Evolutionary conservation across 2,888 invertebrate genomes (phyloP).

Genomic region (Meliscaeva auricollis): DNA sequence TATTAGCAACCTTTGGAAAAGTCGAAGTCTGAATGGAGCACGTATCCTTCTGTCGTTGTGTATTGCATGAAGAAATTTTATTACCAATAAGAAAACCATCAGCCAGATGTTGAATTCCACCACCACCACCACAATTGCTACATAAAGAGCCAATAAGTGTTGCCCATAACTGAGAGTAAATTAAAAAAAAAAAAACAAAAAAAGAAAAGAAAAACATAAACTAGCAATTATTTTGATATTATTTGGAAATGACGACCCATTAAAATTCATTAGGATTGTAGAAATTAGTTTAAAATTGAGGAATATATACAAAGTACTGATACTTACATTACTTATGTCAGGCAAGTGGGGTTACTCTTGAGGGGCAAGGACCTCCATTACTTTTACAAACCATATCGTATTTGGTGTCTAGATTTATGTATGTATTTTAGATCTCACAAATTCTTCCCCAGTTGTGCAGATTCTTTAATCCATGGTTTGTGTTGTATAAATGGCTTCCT

Average conservation of each 20-base stretch:
- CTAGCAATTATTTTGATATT: not conserved
- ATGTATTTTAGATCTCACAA: too few relatives aligned
- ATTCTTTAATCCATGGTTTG: too few relatives aligned
- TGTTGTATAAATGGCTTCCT: too few relatives aligned
- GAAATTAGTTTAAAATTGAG: too few relatives aligned
- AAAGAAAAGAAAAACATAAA: too few relatives aligned
- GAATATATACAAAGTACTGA: too few relatives aligned
- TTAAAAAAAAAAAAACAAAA: not conserved
- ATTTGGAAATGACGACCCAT: not conserved
- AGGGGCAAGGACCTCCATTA: too few relatives aligned
- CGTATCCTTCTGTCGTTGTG: conserved; percentile 51
- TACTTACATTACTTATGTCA: too few relatives aligned
- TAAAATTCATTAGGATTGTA: not conserved
- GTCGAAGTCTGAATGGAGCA: conserved; percentile 34
- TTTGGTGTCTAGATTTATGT: too few relatives aligned
- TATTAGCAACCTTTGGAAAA: conserved; percentile 43
- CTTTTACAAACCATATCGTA: too few relatives aligned
- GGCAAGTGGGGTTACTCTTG: too few relatives aligned
- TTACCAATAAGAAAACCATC: conserved; percentile 71
- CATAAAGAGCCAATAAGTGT: conserved; percentile 47
- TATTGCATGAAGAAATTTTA: conserved; percentile 66
- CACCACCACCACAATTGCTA: conserved; percentile 56
- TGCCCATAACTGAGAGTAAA: not conserved
- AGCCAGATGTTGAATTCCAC: conserved; percentile 71
- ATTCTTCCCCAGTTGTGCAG: too few relatives aligned